Base-by-base conservation (phyloP, 2,797 vertebrate species). In the Monodelphis domestica region DNA sequence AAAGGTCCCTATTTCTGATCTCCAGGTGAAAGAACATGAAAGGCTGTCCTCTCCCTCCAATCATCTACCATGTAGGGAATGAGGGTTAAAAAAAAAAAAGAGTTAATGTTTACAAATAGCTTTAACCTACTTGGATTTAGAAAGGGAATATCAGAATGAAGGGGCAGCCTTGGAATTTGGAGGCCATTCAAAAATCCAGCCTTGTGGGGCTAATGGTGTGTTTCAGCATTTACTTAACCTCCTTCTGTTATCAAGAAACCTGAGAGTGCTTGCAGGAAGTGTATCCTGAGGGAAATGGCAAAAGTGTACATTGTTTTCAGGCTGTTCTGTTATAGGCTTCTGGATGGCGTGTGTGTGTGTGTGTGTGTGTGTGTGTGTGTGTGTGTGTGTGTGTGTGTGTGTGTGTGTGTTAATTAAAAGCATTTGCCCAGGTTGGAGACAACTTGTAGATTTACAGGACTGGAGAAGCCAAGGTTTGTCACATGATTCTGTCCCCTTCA, bases 201-300 rank as follows among this genome's bases (percentile, higher is more conserved):
- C 21, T 14, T 38, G 92, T 26, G 87, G 93, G 54, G 3, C 89
- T 51, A 90, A 93, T 92, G 88, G 94, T 93, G 95, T 97, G 93
- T 96, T 97, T 93, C 95, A 95, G 91, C 96, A 90, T 90, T 96
- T 95, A 53, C 88, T 97, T 96, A 96, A 95, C 95, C 96, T 93
- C 30, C 4, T 93, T 56, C 45, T 57, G 52, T 92, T 96, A 95
- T 45, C n/a, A 97, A 93, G 96, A 98, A 95, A 93, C 45, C 88
- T 15, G 84, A 93, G 88, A 1, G 92, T 24, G 0, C 52, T 90
- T 91, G 30, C 24, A 63, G 95, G 91, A 89, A 78, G 97, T 97
- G 96, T 57, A 45, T 90, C 0, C 26, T 52, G 11, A 89, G 96
- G 97, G 96, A 93, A 97, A 93, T 88, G 78, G 38, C 91, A 6